phyloP scores from a whole-genome alignment of 2,113 vertebrate genomes.

The Rhabdomys dilectus region DNA sequence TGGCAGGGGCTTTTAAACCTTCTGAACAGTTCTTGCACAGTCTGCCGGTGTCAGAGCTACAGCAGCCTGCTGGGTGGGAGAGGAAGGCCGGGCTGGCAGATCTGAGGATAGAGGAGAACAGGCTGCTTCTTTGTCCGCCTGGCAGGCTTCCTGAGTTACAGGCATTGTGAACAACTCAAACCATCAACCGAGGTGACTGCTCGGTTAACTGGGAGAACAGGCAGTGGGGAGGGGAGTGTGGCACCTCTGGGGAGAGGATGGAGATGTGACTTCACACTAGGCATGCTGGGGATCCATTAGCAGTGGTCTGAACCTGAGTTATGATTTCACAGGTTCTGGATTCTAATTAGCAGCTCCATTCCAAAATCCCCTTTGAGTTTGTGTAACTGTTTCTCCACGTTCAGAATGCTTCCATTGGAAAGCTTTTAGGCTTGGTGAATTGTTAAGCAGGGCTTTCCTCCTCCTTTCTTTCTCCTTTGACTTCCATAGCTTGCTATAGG shows the following conservation, averaged over 20 bases:
- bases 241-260: conserved; percentile 41
- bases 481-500: background rate
- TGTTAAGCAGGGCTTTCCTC: background rate
- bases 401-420: conserved; percentile 62
- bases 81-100: conserved; percentile 38
- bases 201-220: conserved; percentile 73
- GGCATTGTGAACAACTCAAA: conserved; percentile 31
- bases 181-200: background rate
- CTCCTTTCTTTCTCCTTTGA: background rate
- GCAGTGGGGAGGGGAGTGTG: conserved; percentile 35
- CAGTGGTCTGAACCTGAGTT: conserved; percentile 77
- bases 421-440: background rate
- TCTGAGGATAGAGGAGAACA: background rate
- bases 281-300: conserved; percentile 67
- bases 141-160: conserved; percentile 64
- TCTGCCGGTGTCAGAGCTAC: conserved; percentile 53
- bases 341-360: conserved; percentile 83
- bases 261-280: conserved; percentile 56
- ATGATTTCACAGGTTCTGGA: conserved; percentile 83
- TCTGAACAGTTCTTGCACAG: conserved; percentile 29
- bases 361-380: conserved; percentile 77
- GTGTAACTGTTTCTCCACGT: conserved; percentile 39
- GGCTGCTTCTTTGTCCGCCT: background rate
- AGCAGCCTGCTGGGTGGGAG: conserved; percentile 37
- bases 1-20: background rate